Conservation (phyloP, 1,140 invertebrate species). For the Parapsyche elsis region DNA sequence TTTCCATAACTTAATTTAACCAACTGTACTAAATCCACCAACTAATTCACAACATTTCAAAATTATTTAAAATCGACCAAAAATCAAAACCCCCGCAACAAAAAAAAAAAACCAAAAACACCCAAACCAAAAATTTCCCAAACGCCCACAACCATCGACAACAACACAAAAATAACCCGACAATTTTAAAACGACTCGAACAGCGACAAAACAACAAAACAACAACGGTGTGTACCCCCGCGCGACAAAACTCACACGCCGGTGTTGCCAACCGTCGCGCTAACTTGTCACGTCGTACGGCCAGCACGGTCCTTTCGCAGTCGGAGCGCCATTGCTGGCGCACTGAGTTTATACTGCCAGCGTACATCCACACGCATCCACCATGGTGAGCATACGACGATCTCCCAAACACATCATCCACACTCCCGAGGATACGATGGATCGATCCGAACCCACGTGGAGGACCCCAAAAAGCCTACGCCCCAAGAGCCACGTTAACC, state of each 20-base stretch:
- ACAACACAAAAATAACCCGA: no score
- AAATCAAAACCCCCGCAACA: no score
- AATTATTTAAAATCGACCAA: no score
- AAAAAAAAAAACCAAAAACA: no score
- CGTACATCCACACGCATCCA: slow-evolving; percentile 86
- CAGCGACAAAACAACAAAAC: no score
- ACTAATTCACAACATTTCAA: no score
- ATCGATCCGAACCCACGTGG: background rate
- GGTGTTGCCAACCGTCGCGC: slow-evolving; percentile 45
- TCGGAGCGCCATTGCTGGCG: slow-evolving; percentile 85
- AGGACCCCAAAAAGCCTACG: background rate
- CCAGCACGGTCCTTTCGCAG: slow-evolving; percentile 70
- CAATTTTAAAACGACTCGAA: no score
- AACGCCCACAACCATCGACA: no score
- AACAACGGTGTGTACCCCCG: background rate
- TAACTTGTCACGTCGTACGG: slow-evolving; percentile 46
- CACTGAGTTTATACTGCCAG: slow-evolving; percentile 76
- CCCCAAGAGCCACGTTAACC: background rate
- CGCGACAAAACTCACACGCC: no score
- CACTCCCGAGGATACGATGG: slow-evolving; percentile 13
- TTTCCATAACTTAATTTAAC: no score
- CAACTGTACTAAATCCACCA: no score
- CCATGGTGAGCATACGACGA: slow-evolving; percentile 75
- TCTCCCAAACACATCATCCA: slow-evolving; percentile 58
- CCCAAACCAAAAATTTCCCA: no score